Conservation (phyloP, 2,797 vertebrate genomes). For the Nothura maculosa region DNA sequence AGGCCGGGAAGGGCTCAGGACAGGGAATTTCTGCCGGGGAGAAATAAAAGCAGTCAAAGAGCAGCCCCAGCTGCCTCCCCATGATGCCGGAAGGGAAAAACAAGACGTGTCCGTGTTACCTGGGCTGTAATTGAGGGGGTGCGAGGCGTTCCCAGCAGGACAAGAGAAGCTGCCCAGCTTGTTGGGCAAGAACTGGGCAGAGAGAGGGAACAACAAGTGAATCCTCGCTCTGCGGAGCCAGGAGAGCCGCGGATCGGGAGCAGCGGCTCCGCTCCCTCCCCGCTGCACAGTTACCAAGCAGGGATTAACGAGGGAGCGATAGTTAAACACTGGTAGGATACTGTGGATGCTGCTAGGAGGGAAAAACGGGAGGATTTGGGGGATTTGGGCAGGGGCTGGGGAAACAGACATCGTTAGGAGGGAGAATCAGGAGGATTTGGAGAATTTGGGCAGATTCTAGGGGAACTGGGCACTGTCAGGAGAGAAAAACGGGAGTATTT, state of each 20-base stretch:
- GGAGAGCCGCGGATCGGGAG: accelerated
- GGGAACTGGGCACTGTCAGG: too few relatives aligned
- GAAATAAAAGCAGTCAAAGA: background rate
- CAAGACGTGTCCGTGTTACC: slow-evolving; percentile 12
- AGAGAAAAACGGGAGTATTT: too few relatives aligned
- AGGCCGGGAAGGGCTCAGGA: slow-evolving; percentile 61
- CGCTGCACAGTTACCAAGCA: accelerated
- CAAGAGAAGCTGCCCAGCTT: slow-evolving; percentile 68
- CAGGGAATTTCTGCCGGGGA: slow-evolving; percentile 53
- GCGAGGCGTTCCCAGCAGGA: slow-evolving; percentile 64
- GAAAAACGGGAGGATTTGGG: too few relatives aligned
- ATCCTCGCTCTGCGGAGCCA: accelerated
- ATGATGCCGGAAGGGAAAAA: accelerated
- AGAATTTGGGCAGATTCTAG: too few relatives aligned
- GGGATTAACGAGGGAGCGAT: accelerated
- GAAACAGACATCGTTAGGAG: too few relatives aligned
- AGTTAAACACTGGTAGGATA: too few relatives aligned
- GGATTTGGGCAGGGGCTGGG: too few relatives aligned
- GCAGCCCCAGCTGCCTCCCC: background rate
- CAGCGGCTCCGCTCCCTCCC: background rate
- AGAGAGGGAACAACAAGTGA: background rate
- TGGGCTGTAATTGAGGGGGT: slow-evolving; percentile 57
- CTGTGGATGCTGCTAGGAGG: too few relatives aligned
- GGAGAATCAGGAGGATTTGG: too few relatives aligned
- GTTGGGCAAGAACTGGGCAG: slow-evolving; percentile 66